Evolutionary conservation across 2,113 vertebrate genomes (phyloP).

Genomic region (Channa maculata): DNA sequence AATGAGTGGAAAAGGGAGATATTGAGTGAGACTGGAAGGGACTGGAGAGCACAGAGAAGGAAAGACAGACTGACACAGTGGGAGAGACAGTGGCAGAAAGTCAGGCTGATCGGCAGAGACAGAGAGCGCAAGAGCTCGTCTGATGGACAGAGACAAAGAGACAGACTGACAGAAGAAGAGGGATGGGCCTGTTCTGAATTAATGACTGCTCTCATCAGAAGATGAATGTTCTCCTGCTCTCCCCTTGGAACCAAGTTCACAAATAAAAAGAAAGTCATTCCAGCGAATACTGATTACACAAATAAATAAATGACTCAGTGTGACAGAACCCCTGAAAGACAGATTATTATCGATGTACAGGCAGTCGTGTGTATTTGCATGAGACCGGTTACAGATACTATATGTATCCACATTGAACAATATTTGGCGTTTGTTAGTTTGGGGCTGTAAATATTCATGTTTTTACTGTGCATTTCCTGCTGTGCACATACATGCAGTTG

Average conservation of each 20-base stretch:
- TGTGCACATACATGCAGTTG: slow-evolving; percentile 29
- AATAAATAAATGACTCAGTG: slow-evolving; percentile 79
- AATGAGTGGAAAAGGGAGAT: slow-evolving; percentile 6
- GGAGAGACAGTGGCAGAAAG: slow-evolving; percentile 43
- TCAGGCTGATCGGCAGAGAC: slow-evolving; percentile 57
- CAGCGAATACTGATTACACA: slow-evolving; percentile 77
- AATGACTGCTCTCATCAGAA: slow-evolving; percentile 78
- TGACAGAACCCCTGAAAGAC: slow-evolving; percentile 57
- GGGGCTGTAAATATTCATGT: slow-evolving; percentile 41
- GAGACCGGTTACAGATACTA: neutral
- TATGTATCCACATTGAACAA: too few relatives aligned
- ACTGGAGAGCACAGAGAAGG: slow-evolving; percentile 33
- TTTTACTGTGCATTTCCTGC: slow-evolving; percentile 39
- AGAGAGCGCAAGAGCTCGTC: slow-evolving; percentile 39
- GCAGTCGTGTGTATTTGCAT: slow-evolving; percentile 12
- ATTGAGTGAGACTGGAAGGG: slow-evolving; percentile 15
- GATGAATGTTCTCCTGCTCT: slow-evolving; percentile 72
- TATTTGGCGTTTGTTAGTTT: slow-evolving; percentile 38
- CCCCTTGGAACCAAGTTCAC: slow-evolving; percentile 65
- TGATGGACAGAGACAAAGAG: slow-evolving; percentile 68
- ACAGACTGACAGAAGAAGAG: slow-evolving; percentile 64
- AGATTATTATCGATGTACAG: slow-evolving; percentile 58
- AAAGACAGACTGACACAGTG: slow-evolving; percentile 44
- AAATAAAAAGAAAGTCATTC: slow-evolving; percentile 71
- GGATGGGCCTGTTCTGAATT: slow-evolving; percentile 76